Conservation (phyloP, 2,113 vertebrate species). For the Ceuthmochares aereus region DNA sequence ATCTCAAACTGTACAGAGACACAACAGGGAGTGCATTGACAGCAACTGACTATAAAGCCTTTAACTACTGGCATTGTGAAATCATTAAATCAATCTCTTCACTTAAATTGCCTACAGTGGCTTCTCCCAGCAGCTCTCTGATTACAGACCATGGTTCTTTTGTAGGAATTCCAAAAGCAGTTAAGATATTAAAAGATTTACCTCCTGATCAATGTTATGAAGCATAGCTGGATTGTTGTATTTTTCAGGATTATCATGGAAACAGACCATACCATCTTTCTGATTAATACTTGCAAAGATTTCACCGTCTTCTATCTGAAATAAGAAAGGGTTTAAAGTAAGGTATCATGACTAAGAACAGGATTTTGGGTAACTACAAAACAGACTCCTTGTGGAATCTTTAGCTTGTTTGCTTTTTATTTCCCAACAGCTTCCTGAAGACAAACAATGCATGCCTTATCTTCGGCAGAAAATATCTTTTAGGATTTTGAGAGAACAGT, state of each 20-base stretch:
- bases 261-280: constrained; percentile 99
- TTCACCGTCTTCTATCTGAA: constrained; percentile 98
- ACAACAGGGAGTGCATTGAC: background rate
- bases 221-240: constrained; percentile 99
- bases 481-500: background rate
- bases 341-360: background rate
- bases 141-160: background rate
- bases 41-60: background rate
- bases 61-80: background rate
- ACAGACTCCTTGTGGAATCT: background rate
- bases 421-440: background rate
- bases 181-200: constrained; percentile 47
- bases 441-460: background rate
- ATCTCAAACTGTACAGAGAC: background rate
- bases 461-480: background rate
- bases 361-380: background rate
- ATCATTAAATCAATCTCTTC: background rate
- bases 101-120: background rate
- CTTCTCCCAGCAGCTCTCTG: background rate
- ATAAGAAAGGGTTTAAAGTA: background rate
- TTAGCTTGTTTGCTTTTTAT: background rate
- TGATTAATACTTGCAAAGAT: constrained; percentile 99
- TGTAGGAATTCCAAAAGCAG: background rate
- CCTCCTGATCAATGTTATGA: constrained; percentile 99
- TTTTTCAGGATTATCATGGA: constrained; percentile 99